phyloP scores from a whole-genome alignment of 2,888 invertebrate species.

The Tuta absoluta region DNA sequence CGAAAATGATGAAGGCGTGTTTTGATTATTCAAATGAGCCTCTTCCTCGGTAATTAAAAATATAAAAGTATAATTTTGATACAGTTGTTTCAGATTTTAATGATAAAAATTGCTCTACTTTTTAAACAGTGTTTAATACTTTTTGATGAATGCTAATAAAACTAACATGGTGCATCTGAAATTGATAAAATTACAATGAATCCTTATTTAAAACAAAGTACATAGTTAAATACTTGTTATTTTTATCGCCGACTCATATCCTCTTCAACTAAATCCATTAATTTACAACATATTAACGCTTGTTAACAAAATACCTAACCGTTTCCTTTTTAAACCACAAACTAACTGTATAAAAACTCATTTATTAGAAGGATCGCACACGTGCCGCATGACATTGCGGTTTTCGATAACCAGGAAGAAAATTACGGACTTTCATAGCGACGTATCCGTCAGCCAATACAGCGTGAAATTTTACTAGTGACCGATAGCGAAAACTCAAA shows the following conservation, averaged over 20 bases:
- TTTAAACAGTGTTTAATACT: background rate
- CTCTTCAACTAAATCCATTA: conserved; percentile 46
- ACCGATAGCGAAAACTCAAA: too few relatives aligned
- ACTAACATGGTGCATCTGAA: background rate
- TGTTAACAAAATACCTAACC: conserved; percentile 30
- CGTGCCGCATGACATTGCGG: too few relatives aligned
- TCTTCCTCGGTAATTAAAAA: conserved; percentile 14
- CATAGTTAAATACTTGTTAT: conserved; percentile 15
- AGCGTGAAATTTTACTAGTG: too few relatives aligned
- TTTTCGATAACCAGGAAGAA: too few relatives aligned
- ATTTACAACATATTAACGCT: conserved; percentile 44
- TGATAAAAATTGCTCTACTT: background rate
- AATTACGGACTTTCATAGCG: too few relatives aligned
- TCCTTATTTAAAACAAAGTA: conserved; percentile 29
- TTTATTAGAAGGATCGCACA: conserved; percentile 31
- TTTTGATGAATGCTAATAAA: background rate
- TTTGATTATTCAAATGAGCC: conserved; percentile 25
- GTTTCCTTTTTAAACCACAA: conserved; percentile 39
- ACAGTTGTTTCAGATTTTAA: background rate
- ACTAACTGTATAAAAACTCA: conserved; percentile 49
- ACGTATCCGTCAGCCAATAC: too few relatives aligned
- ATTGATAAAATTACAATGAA: conserved; percentile 22
- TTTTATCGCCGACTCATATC: conserved; percentile 44
- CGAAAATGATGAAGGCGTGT: conserved; percentile 27
- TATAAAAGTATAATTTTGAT: conserved; percentile 10